Conservation (phyloP, 2,797 vertebrate species). For the Rhinogobio ventralis region DNA sequence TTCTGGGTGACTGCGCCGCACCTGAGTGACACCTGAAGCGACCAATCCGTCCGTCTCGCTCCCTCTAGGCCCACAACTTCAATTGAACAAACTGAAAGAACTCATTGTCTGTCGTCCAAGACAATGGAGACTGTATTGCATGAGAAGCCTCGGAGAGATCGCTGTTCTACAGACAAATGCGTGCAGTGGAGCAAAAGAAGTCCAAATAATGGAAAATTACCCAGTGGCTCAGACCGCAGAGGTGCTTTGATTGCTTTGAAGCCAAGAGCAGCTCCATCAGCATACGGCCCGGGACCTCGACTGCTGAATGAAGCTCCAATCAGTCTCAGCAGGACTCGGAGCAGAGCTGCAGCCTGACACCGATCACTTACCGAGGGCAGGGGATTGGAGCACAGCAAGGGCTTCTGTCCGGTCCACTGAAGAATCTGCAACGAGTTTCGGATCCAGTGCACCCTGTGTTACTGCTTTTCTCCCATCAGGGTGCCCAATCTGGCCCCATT, state of each 20-base stretch:
- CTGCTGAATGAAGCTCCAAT: slow-evolving; percentile 20
- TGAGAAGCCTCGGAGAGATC: slow-evolving; percentile 21
- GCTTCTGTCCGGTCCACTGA: slow-evolving; percentile 74
- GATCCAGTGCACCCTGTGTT: neutral
- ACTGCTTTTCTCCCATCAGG: neutral
- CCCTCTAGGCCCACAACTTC: slow-evolving; percentile 19
- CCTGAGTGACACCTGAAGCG: slow-evolving; percentile 29
- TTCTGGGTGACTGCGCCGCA: slow-evolving; percentile 15
- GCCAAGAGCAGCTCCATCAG: slow-evolving; percentile 29
- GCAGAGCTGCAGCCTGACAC: neutral
- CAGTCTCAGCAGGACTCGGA: neutral
- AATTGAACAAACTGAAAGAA: slow-evolving; percentile 34
- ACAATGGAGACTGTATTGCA: slow-evolving; percentile 48
- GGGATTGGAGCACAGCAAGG: slow-evolving; percentile 69
- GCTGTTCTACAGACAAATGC: slow-evolving; percentile 36
- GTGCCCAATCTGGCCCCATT: neutral
- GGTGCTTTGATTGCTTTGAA: slow-evolving; percentile 63
- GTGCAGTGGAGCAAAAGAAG: neutral
- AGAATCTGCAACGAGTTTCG: slow-evolving; percentile 48
- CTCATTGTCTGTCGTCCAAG: slow-evolving; percentile 23
- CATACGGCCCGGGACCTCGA: neutral
- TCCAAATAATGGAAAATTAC: slow-evolving; percentile 71
- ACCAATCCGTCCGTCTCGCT: slow-evolving; percentile 26
- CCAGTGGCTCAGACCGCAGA: slow-evolving; percentile 44
- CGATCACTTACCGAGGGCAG: slow-evolving; percentile 66